Evolutionary conservation across 2,888 invertebrate species (phyloP), one percentile per base, ranked within the genome.

Genomic region (Arctia plantaginis): DNA sequence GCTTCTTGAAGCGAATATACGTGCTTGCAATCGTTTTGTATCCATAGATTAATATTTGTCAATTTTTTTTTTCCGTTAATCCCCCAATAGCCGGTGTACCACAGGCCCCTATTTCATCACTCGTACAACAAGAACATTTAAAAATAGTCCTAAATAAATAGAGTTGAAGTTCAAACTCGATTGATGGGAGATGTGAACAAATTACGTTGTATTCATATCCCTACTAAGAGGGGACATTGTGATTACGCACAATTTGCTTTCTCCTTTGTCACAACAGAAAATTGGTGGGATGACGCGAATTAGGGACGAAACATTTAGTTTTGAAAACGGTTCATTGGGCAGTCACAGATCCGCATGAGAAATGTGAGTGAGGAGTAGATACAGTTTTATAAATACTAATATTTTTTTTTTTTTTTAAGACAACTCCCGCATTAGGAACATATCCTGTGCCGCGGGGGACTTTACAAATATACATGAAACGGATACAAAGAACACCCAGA

Each of bases 181-280:
- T 69, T 78, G 68, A 6, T 44, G 55, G 15, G 7, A 41, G 30
- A 20, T 30, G 13, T 66, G 4, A 67, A 27, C 18, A 30, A 18
- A 59, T 62, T 47, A 67, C 39, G 62, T 30, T 62, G 44, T 78
- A 2, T 23, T 67, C 12, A n/a, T 70, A 41, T 73, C 55, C 27
- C 59, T 23, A 67, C 70, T 68, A 59, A 69, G 67, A 73, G 78
- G 83, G 77, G 70, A 70, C 55, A 62, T 71, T 71, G 66, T 66
- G 77, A 80, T 79, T 82, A 73, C 71, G 35, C 77, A 41, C 66
- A 75, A 66, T 74, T 71, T 71, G 73, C 65, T 75, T 77, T 82
- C 73, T 70, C 71, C 80, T 66, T 73, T 80, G 66, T 69, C 41
- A 55, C 66, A 72, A 23, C 71, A 80, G 78, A 82, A 74, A 75